A percentile compares a stretch with the other conserved stretches of the same genome.
Evolutionary conservation across 2,113 vertebrate species (phyloP).

Genomic region (Chaetodon auriga): DNA sequence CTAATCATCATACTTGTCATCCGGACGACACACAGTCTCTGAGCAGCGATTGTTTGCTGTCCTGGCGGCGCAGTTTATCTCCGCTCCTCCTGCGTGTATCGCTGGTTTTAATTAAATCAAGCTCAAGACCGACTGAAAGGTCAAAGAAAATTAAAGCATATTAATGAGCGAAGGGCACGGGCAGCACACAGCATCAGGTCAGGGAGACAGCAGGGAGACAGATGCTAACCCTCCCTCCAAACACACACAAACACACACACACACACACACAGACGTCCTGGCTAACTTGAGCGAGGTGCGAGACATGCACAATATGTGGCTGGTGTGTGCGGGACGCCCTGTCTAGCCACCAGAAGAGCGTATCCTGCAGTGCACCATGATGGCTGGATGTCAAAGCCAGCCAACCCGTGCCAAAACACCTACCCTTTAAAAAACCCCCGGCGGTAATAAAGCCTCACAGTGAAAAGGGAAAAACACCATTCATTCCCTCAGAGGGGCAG

Average conservation of each 20-base stretch:
- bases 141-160: constrained; percentile 81
- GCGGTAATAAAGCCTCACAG: constrained; percentile 55
- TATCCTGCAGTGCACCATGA: constrained; percentile 67
- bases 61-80: constrained; percentile 54
- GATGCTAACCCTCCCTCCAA: constrained; percentile 16
- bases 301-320: constrained; percentile 64
- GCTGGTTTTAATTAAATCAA: constrained; percentile 71
- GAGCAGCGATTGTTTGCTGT: constrained; percentile 44
- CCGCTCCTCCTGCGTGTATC: constrained; percentile 19
- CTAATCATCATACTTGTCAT: constrained; percentile 61
- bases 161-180: constrained; percentile 75
- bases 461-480: constrained; percentile 53
- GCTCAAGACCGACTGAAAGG: constrained; percentile 73
- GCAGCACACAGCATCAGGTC: constrained; percentile 70
- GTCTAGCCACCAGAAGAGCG: constrained; percentile 40
- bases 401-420: constrained; percentile 59
- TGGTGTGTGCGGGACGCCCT: constrained; percentile 12
- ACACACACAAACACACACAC: not conserved
- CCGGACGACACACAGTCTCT: constrained; percentile 38
- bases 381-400: constrained; percentile 62
- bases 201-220: constrained; percentile 67
- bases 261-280: not conserved
- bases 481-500: constrained; percentile 56
- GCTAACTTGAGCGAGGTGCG: constrained; percentile 45
- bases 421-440: constrained; percentile 57